Conservation (phyloP, 2,797 vertebrate species). For the Balearica regulorum region DNA sequence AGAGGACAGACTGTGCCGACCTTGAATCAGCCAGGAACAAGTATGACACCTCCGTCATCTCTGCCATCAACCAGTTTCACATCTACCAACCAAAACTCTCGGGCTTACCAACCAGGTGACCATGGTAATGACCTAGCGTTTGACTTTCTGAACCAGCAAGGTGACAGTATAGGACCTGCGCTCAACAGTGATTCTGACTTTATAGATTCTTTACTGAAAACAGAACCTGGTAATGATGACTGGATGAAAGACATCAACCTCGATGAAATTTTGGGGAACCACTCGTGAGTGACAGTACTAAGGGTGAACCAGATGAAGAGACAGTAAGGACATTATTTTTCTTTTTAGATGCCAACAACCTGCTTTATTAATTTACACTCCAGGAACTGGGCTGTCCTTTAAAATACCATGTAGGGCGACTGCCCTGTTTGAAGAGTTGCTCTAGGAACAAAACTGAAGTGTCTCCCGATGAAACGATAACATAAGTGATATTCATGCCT, state of each 20-base stretch:
- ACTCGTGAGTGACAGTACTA: constrained; percentile 75
- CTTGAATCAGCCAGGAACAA: constrained; percentile 77
- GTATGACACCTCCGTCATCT: constrained; percentile 77
- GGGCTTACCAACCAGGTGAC: constrained; percentile 81
- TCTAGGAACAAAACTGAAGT: constrained; percentile 28
- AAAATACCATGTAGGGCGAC: background rate
- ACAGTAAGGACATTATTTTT: constrained; percentile 33
- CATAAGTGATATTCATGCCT: background rate
- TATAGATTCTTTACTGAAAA: constrained; percentile 96
- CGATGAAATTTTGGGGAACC: constrained; percentile 95
- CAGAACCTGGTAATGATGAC: constrained; percentile 93
- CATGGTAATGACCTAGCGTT: constrained; percentile 85
- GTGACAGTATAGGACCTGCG: constrained; percentile 88
- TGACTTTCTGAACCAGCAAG: constrained; percentile 90
- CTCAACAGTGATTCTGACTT: constrained; percentile 96
- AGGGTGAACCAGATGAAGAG: background rate
- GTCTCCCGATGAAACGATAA: constrained; percentile 2
- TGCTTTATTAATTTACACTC: constrained; percentile 38
- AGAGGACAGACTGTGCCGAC: constrained; percentile 78
- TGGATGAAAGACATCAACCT: constrained; percentile 99
- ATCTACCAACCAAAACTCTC: constrained; percentile 74
- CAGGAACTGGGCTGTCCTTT: constrained; percentile 4
- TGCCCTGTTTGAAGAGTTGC: constrained; percentile 14
- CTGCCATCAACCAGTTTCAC: constrained; percentile 80
- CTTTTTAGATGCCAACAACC: constrained; percentile 29